These are phyloP conservation scores for Eptesicus fuscus DNA, from an alignment of 2,113 vertebrate species.

Conservation along the genomic window DNA sequence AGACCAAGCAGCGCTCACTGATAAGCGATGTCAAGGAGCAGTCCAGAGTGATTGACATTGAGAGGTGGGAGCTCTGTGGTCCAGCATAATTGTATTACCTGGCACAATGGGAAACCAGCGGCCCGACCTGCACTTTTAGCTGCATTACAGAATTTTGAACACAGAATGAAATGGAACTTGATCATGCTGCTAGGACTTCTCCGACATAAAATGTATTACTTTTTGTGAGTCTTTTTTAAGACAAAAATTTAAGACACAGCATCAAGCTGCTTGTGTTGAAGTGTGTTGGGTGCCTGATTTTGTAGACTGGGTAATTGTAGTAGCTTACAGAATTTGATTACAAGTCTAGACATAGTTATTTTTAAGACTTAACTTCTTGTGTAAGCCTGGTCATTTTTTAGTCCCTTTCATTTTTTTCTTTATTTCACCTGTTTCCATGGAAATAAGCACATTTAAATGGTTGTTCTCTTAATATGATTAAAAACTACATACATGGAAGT, in stretches of 20 bases:
- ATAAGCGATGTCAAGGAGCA: slow-evolving; percentile 56
- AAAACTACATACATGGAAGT: not conserved
- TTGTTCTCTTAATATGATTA: not conserved
- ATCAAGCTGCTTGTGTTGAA: not conserved
- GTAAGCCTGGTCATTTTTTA: not conserved
- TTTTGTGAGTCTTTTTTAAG: not conserved
- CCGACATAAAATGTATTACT: not conserved
- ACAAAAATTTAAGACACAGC: slow-evolving; percentile 1
- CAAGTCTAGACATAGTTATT: not conserved
- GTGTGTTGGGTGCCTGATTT: not conserved
- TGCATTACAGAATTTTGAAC: slow-evolving; percentile 14
- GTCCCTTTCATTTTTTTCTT: not conserved
- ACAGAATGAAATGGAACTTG: slow-evolving; percentile 36
- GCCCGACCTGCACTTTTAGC: slow-evolving; percentile 30
- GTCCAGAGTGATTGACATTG: slow-evolving; percentile 80
- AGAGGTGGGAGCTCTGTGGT: slow-evolving; percentile 77
- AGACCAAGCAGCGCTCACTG: slow-evolving; percentile 44
- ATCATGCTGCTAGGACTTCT: not conserved
- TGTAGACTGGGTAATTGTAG: not conserved
- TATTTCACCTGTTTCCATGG: not conserved
- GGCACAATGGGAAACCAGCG: slow-evolving; percentile 71
- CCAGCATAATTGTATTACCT: slow-evolving; percentile 72
- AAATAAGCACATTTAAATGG: not conserved
- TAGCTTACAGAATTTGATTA: not conserved
- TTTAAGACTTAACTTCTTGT: slow-evolving; percentile 49